Conservation (phyloP, 2,113 vertebrate species). For the Podarcis muralis region DNA sequence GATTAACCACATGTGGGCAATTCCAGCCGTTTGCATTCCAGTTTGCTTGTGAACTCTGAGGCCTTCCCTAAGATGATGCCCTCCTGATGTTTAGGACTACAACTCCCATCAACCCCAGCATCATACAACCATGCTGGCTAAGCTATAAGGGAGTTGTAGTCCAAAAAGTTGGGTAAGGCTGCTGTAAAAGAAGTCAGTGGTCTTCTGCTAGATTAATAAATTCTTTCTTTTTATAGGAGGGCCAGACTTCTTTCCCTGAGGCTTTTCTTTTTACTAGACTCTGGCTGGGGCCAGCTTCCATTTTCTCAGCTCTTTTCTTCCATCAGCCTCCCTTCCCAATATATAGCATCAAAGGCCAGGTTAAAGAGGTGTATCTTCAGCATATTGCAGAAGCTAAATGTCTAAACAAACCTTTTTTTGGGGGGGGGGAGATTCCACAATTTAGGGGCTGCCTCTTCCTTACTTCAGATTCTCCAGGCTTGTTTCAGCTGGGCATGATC, state of each 20-base stretch:
- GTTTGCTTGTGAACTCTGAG: background rate
- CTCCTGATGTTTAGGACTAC: too few species aligned
- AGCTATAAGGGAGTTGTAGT: too few species aligned
- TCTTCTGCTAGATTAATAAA: background rate
- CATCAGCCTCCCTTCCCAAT: background rate
- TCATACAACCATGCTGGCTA: too few species aligned
- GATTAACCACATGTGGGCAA: background rate
- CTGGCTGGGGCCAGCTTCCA: background rate
- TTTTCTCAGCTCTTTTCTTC: background rate
- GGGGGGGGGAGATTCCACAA: background rate
- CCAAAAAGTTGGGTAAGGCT: too few species aligned
- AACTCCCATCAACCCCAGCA: too few species aligned
- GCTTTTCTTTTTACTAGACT: background rate
- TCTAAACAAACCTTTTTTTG: too few species aligned
- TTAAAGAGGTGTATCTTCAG: too few species aligned
- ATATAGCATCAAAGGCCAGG: too few species aligned
- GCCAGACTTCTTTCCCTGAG: background rate
- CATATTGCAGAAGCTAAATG: too few species aligned
- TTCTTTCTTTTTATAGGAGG: background rate
- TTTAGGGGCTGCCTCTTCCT: background rate
- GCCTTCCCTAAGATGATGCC: too few species aligned
- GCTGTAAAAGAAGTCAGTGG: background rate
- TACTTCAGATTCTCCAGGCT: background rate
- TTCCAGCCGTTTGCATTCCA: background rate
- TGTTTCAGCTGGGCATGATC: background rate